Evolutionary conservation across 2,888 invertebrate species (phyloP).

Genomic region (Podotricha telesiphe): DNA sequence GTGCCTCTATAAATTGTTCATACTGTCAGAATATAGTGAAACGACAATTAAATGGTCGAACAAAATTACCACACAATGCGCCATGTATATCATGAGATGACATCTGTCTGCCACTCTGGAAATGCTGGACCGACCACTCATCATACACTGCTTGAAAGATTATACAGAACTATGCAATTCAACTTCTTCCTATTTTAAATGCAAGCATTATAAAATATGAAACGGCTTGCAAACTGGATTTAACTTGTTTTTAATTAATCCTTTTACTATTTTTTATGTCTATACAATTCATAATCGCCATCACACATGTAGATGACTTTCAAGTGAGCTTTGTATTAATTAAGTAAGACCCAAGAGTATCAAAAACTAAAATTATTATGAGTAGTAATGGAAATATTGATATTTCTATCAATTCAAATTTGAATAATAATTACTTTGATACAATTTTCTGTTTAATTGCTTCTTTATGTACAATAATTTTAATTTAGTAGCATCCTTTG

Average conservation of each 20-base stretch:
- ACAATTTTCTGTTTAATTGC: too few relatives aligned
- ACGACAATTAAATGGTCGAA: slow-evolving; percentile 76
- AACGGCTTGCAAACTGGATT: not conserved
- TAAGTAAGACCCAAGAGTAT: too few relatives aligned
- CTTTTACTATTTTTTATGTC: not conserved
- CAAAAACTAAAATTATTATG: too few relatives aligned
- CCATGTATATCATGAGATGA: slow-evolving; percentile 78
- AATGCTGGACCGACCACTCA: slow-evolving; percentile 58
- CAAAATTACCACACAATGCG: slow-evolving; percentile 81
- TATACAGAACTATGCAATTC: slow-evolving; percentile 43
- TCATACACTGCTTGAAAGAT: slow-evolving; percentile 63
- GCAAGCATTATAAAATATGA: not conserved
- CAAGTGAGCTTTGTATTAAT: too few relatives aligned
- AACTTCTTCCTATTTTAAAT: slow-evolving; percentile 21
- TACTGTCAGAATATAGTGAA: slow-evolving; percentile 72
- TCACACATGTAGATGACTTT: not conserved
- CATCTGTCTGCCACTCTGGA: slow-evolving; percentile 62
- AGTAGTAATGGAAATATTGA: too few relatives aligned
- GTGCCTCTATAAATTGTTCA: slow-evolving; percentile 78
- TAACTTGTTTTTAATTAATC: not conserved
- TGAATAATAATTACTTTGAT: too few relatives aligned
- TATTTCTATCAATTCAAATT: too few relatives aligned
- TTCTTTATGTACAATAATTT: too few relatives aligned
- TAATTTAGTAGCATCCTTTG: too few relatives aligned
- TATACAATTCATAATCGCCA: not conserved